phyloP scores from a whole-genome alignment of 2,797 vertebrate species.

The Oreochromis mossambicus region DNA sequence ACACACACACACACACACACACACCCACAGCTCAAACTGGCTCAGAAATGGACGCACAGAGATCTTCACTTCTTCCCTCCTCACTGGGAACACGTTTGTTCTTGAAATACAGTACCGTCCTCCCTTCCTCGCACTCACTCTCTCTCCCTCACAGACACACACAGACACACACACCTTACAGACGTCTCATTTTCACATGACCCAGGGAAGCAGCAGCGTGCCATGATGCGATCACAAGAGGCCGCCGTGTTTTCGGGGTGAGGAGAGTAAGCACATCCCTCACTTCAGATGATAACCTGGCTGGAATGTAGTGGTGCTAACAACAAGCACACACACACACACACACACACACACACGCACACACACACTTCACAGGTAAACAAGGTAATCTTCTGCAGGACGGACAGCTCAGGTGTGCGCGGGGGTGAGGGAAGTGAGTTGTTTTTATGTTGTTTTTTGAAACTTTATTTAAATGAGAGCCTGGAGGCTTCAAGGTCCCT shows the following conservation, averaged over 20 bases:
- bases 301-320: slow-evolving; percentile 80
- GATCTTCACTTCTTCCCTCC: not conserved
- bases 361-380: slow-evolving; percentile 60
- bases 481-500: slow-evolving; percentile 60
- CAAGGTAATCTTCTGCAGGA: slow-evolving; percentile 41
- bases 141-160: not conserved
- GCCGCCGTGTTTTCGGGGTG: slow-evolving; percentile 45
- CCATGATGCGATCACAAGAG: slow-evolving; percentile 68
- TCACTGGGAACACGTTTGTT: not conserved
- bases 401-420: slow-evolving; percentile 28
- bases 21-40: not conserved
- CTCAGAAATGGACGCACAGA: slow-evolving; percentile 25
- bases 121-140: not conserved
- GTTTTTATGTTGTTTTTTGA: not conserved
- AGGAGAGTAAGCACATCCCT: slow-evolving; percentile 45
- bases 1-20: not conserved
- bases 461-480: not conserved
- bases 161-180: not conserved
- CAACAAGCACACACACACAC: not conserved
- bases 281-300: slow-evolving; percentile 71
- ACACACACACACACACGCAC: not conserved
- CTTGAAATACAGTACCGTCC: slow-evolving; percentile 21
- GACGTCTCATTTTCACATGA: not conserved
- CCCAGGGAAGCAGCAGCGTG: slow-evolving; percentile 68
- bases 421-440: not conserved